Evolutionary conservation across 2,888 invertebrate species (phyloP).

Genomic region (Standfussiana lucernea): DNA sequence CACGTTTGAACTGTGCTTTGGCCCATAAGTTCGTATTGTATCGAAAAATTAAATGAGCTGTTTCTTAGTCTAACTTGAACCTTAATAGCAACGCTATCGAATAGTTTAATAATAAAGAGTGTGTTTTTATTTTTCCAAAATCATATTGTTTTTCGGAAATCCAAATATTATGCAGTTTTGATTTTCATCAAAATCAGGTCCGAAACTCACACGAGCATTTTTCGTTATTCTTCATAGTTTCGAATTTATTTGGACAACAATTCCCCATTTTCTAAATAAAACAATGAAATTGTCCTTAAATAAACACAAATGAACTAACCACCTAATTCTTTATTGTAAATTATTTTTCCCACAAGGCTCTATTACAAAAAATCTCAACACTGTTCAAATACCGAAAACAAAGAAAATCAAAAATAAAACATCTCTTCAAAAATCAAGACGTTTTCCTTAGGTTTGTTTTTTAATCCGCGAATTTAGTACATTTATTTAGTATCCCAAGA

Average conservation of each 20-base stretch:
- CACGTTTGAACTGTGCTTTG: neutral
- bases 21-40: no score
- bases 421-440: constrained; percentile 63
- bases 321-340: neutral
- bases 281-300: neutral
- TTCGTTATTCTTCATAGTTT: no score
- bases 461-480: constrained; percentile 66
- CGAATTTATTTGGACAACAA: no score
- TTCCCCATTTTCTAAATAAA: neutral
- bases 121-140: no score
- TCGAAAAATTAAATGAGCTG: no score
- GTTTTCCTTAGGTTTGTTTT: constrained; percentile 53
- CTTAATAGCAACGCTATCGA: no score
- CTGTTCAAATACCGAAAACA: constrained; percentile 22
- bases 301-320: neutral
- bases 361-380: constrained; percentile 10
- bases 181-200: neutral
- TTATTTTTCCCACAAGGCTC: neutral
- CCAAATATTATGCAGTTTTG: no score
- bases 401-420: constrained; percentile 34
- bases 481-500: constrained; percentile 66
- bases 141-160: no score
- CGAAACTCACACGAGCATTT: no score
- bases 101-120: no score
- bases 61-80: no score